Percentiles rank a stretch among this genome's conserved stretches.
Conservation (phyloP, 2,797 vertebrate species). For the Hephaestus fuliginosus region DNA sequence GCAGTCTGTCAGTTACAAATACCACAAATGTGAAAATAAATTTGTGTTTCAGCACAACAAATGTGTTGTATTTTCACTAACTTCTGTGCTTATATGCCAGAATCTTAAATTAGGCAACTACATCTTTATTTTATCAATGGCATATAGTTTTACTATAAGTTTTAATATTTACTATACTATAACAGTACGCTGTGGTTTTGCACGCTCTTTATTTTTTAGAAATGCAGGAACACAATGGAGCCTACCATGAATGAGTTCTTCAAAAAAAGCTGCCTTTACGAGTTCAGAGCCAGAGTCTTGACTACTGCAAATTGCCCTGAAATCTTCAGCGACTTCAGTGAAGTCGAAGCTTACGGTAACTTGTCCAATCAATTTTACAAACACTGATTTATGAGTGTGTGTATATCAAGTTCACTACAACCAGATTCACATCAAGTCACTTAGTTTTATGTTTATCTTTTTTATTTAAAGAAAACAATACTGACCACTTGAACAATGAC, state of each 20-base stretch:
- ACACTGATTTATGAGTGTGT: background rate
- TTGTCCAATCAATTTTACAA: background rate
- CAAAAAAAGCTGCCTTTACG: constrained; percentile 50
- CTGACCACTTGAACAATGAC: too few relatives aligned
- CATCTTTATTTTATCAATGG: background rate
- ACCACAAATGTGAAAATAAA: background rate
- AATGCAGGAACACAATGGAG: rapidly evolving
- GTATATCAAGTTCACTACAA: background rate
- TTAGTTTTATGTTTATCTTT: too few relatives aligned
- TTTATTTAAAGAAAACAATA: too few relatives aligned
- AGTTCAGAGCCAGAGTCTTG: constrained; percentile 21
- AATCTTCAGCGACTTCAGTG: constrained; percentile 1
- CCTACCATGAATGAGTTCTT: background rate
- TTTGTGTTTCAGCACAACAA: background rate
- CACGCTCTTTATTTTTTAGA: background rate
- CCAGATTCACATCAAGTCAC: too few relatives aligned
- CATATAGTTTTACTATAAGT: background rate
- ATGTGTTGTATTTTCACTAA: background rate
- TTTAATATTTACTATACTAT: too few relatives aligned
- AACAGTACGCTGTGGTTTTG: background rate
- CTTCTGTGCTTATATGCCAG: background rate
- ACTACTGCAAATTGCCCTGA: too few relatives aligned
- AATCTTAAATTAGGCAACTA: background rate
- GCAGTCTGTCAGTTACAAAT: background rate
- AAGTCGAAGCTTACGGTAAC: constrained; percentile 38